Evolutionary conservation across 2,797 vertebrate species (phyloP).

Genomic region (Champsocephalus esox): DNA sequence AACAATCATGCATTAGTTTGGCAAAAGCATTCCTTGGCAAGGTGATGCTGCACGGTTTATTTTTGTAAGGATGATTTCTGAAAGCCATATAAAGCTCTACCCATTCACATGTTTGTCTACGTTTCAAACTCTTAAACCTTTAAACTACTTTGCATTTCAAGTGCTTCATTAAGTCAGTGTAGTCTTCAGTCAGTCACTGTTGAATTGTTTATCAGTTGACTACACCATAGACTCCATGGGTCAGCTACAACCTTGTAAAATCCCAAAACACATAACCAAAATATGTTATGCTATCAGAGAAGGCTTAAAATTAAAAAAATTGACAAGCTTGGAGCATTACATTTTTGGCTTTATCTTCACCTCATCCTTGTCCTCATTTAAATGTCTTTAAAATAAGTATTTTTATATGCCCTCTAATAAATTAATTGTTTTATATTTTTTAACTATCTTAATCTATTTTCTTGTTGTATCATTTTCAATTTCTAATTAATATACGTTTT

Average conservation of each 20-base stretch:
- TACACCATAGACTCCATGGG: not conserved
- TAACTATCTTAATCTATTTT: too few relatives aligned
- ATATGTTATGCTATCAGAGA: not conserved
- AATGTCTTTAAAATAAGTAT: too few relatives aligned
- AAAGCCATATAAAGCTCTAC: not conserved
- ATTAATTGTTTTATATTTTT: too few relatives aligned
- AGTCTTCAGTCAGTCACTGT: not conserved
- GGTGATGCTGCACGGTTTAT: constrained; percentile 75
- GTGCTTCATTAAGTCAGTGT: not conserved
- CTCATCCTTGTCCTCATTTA: too few relatives aligned
- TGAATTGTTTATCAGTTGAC: not conserved
- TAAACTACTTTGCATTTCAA: not conserved
- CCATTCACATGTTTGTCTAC: not conserved
- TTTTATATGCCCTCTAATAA: too few relatives aligned
- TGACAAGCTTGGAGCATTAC: not conserved
- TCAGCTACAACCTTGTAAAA: not conserved
- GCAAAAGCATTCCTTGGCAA: constrained; percentile 92
- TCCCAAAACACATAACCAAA: not conserved
- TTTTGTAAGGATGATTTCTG: not conserved
- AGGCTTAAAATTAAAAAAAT: not conserved
- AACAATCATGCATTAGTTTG: constrained; percentile 87
- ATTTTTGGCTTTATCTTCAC: not conserved
- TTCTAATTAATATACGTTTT: too few relatives aligned
- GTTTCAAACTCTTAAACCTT: not conserved
- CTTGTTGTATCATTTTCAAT: too few relatives aligned